Conservation (phyloP, 2,888 invertebrate genomes). For the Arctia plantaginis region DNA sequence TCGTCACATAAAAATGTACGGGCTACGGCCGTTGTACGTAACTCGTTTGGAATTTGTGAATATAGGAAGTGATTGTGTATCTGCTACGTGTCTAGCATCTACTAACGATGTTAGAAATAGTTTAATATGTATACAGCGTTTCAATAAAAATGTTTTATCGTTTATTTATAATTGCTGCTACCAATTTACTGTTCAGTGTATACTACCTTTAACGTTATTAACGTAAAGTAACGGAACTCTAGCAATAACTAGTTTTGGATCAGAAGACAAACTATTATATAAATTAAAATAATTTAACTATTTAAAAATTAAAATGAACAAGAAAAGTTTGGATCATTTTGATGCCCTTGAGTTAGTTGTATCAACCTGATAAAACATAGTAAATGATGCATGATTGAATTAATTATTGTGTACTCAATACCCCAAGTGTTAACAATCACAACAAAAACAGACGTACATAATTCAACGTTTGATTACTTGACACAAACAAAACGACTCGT, state of each 20-base stretch:
- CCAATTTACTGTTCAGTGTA: slow-evolving; percentile 11
- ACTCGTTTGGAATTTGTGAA: slow-evolving; percentile 52
- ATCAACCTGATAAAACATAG: neutral
- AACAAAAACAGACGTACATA: slow-evolving; percentile 21
- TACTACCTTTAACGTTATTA: slow-evolving; percentile 1
- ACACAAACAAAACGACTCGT: slow-evolving; percentile 53
- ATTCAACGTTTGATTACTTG: slow-evolving; percentile 33
- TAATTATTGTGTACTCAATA: neutral
- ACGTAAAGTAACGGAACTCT: neutral
- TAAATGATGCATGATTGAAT: neutral
- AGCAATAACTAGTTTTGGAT: neutral
- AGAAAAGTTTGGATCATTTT: neutral
- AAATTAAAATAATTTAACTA: neutral
- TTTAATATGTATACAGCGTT: slow-evolving; percentile 10
- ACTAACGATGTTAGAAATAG: slow-evolving; percentile 5
- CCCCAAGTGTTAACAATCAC: slow-evolving; percentile 16
- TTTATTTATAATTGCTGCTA: slow-evolving; percentile 12
- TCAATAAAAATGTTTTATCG: neutral
- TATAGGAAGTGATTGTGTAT: slow-evolving; percentile 35
- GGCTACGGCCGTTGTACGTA: slow-evolving; percentile 33
- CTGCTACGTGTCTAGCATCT: slow-evolving; percentile 17
- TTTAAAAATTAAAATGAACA: neutral
- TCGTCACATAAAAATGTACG: slow-evolving; percentile 14
- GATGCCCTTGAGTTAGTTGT: neutral
- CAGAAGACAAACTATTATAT: neutral